phyloP scores from a whole-genome alignment of 2,113 vertebrate genomes.

The Panurus biarmicus region DNA sequence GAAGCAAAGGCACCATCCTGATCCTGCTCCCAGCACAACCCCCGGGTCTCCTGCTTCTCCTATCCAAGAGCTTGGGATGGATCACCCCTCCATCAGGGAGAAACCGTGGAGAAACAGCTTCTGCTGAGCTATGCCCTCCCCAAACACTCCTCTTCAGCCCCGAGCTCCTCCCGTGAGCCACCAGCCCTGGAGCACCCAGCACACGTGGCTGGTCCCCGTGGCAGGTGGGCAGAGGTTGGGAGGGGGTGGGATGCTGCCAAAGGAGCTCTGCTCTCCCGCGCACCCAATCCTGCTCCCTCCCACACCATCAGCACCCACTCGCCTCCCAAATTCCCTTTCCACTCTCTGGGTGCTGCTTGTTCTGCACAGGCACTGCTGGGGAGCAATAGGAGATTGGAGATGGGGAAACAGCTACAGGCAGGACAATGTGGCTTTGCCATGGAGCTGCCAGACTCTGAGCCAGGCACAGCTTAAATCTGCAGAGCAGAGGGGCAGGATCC shows the following conservation, averaged over 20 bases:
- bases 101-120: neutral
- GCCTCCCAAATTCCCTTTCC: neutral
- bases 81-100: neutral
- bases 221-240: neutral
- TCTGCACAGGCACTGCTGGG: neutral
- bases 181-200: neutral
- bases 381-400: neutral
- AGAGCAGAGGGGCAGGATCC: neutral
- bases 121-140: neutral
- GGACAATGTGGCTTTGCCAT: rapidly evolving
- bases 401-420: neutral
- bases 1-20: neutral
- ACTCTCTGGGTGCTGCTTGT: neutral
- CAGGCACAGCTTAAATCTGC: neutral
- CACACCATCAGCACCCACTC: neutral
- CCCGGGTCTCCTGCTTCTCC: rapidly evolving
- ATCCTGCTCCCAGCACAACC: neutral
- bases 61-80: neutral
- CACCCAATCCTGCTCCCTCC: neutral
- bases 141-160: neutral
- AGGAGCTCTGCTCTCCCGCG: neutral
- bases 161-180: rapidly evolving
- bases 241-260: neutral
- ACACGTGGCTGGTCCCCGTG: neutral
- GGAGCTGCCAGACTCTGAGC: neutral